Evolutionary conservation across 2,888 invertebrate genomes (phyloP).

Genomic region (Diadegma fenestrale): DNA sequence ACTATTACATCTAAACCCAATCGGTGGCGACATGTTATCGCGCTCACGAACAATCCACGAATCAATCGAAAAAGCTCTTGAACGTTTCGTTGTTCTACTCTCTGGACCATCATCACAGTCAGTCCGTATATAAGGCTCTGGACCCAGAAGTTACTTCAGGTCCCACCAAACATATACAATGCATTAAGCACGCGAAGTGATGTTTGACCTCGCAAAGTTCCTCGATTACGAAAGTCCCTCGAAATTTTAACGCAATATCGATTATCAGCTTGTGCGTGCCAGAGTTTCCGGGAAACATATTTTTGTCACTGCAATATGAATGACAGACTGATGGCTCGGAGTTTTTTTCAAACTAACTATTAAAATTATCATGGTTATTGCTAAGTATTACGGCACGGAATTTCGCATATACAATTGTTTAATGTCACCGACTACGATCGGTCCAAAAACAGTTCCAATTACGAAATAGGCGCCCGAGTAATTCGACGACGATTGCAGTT

Average conservation of each 20-base stretch:
- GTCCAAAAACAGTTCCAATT: no score
- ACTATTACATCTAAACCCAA: constrained; percentile 18
- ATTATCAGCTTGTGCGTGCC: background rate
- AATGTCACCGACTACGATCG: no score
- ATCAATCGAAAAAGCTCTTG: constrained; percentile 16
- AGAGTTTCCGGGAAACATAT: background rate
- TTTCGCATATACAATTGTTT: background rate
- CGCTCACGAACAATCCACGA: constrained; percentile 23
- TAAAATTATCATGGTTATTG: no score
- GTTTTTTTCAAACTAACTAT: background rate
- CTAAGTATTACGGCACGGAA: background rate
- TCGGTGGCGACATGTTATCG: constrained; percentile 22
- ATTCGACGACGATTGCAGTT: background rate
- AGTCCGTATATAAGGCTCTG: constrained; percentile 11
- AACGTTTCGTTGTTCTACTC: background rate
- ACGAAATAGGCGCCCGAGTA: no score
- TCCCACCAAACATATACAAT: background rate
- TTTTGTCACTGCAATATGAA: background rate
- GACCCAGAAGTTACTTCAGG: constrained; percentile 9
- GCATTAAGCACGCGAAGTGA: background rate
- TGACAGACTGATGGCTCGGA: background rate
- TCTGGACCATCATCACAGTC: background rate
- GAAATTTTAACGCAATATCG: background rate
- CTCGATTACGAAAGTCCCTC: background rate
- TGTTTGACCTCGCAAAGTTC: background rate